Percentiles rank a stretch among this genome's conserved stretches.
Evolutionary conservation across 2,797 vertebrate species (phyloP).

Genomic region (Chelon labrosus): DNA sequence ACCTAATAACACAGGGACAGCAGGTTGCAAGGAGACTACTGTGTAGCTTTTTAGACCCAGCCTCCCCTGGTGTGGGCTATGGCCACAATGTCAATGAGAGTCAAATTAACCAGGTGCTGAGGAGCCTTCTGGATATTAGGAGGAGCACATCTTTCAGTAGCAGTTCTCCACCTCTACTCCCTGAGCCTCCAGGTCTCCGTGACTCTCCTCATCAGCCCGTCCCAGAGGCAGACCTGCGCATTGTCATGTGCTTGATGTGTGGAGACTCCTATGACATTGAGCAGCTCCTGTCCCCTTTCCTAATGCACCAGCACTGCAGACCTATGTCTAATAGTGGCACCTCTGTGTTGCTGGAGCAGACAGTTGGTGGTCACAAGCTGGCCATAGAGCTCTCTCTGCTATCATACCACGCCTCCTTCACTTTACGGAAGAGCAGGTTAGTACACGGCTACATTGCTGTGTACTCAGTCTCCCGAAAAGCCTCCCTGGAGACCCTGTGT

Average conservation of each 20-base stretch:
- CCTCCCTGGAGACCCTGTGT: slow-evolving; percentile 94
- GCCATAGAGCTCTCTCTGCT: slow-evolving; percentile 92
- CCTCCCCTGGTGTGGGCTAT: slow-evolving; percentile 92
- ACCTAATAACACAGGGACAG: slow-evolving; percentile 93
- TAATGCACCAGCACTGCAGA: slow-evolving; percentile 90
- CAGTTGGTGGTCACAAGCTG: slow-evolving; percentile 88
- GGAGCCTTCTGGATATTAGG: slow-evolving; percentile 90
- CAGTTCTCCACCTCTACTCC: slow-evolving; percentile 84
- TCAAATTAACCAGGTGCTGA: slow-evolving; percentile 94
- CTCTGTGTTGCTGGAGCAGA: slow-evolving; percentile 91
- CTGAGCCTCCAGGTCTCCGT: slow-evolving; percentile 86
- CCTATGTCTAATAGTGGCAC: slow-evolving; percentile 87
- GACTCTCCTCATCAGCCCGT: slow-evolving; percentile 86
- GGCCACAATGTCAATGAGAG: slow-evolving; percentile 94
- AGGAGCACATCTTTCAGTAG: slow-evolving; percentile 87
- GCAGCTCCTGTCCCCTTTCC: slow-evolving; percentile 91
- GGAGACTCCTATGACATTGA: slow-evolving; percentile 92
- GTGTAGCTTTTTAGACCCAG: slow-evolving; percentile 93
- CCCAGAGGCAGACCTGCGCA: slow-evolving; percentile 90
- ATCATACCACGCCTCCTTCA: slow-evolving; percentile 96
- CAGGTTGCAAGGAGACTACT: slow-evolving; percentile 93
- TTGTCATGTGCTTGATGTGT: slow-evolving; percentile 97
- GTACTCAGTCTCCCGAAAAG: slow-evolving; percentile 91
- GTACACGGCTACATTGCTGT: slow-evolving; percentile 97
- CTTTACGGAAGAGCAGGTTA: slow-evolving; percentile 91